phyloP scores from a whole-genome alignment of 2,113 vertebrate genomes.

The Myrmecobius fasciatus region DNA sequence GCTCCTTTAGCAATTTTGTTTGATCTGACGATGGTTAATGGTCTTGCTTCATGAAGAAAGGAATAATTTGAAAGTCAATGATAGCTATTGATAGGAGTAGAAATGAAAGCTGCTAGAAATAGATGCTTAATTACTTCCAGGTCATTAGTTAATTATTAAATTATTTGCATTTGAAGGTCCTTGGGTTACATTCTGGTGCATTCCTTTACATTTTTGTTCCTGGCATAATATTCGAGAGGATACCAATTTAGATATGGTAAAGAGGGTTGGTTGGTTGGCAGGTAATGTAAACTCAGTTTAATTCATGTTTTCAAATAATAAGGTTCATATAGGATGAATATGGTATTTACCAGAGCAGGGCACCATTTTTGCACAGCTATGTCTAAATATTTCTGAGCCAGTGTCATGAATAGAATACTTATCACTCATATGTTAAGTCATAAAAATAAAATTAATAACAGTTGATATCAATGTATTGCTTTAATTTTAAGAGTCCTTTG shows the following conservation, averaged over 20 bases:
- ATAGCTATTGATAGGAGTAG: not conserved
- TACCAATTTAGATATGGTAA: not conserved
- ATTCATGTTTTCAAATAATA: not conserved
- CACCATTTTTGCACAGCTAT: conserved; percentile 21
- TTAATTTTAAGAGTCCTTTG: not conserved
- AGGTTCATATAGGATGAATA: not conserved
- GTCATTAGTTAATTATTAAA: not conserved
- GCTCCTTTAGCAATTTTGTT: conserved; percentile 18
- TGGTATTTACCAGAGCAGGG: conserved; percentile 46
- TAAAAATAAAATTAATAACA: conserved; percentile 21
- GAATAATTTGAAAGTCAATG: conserved; percentile 21
- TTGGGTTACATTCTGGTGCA: not conserved
- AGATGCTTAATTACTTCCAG: not conserved
- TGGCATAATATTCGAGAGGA: not conserved
- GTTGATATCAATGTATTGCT: not conserved
- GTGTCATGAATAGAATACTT: conserved; percentile 17
- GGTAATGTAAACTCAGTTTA: conserved; percentile 28
- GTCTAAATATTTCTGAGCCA: conserved; percentile 47
- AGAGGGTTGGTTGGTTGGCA: conserved; percentile 39
- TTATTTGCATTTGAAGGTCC: not conserved
- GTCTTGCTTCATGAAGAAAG: conserved; percentile 18
- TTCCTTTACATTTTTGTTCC: not conserved
- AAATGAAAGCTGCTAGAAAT: not conserved
- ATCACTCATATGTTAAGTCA: conserved; percentile 34
- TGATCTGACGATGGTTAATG: conserved; percentile 48